Conservation (phyloP, 2,888 invertebrate genomes). For the Lepas anatifera region DNA sequence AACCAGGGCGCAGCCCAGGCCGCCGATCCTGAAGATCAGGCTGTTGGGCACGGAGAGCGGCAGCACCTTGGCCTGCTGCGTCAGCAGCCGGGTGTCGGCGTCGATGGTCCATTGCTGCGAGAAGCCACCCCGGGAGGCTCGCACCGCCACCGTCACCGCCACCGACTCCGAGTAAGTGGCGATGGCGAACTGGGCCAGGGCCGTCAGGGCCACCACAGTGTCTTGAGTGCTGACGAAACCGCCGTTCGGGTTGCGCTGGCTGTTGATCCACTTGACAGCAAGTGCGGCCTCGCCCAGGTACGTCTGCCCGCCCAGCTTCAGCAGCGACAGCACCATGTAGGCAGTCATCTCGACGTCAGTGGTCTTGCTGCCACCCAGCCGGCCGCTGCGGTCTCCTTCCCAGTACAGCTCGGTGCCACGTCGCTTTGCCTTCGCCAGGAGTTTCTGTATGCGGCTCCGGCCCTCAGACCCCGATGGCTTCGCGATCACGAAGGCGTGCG, state of each 20-base stretch:
- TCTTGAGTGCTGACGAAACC: slow-evolving; percentile 34
- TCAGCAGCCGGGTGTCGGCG: background rate
- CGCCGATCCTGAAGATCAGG: background rate
- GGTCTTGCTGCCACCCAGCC: slow-evolving; percentile 29
- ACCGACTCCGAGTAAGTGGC: background rate
- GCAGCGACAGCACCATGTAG: slow-evolving; percentile 49
- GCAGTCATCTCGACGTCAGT: slow-evolving; percentile 55
- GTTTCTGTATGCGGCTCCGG: background rate
- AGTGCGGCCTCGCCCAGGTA: slow-evolving; percentile 45
- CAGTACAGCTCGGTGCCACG: background rate
- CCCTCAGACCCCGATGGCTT: background rate
- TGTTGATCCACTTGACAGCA: slow-evolving; percentile 57
- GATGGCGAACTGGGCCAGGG: slow-evolving; percentile 12
- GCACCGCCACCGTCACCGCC: background rate
- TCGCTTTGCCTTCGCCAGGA: background rate
- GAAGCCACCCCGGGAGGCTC: background rate
- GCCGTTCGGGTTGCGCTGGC: slow-evolving; percentile 52
- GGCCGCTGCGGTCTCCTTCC: background rate
- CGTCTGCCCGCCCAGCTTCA: slow-evolving; percentile 32
- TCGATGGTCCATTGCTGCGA: background rate
- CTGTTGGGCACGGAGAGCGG: background rate
- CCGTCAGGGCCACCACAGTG: slow-evolving; percentile 20
- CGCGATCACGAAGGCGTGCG: background rate
- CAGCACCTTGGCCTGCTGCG: background rate
- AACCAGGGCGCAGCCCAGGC: slow-evolving; percentile 22